These are phyloP conservation scores for Caerostris darwini DNA, from an alignment of 1,140 invertebrate genomes.

Conservation along the genomic window DNA sequence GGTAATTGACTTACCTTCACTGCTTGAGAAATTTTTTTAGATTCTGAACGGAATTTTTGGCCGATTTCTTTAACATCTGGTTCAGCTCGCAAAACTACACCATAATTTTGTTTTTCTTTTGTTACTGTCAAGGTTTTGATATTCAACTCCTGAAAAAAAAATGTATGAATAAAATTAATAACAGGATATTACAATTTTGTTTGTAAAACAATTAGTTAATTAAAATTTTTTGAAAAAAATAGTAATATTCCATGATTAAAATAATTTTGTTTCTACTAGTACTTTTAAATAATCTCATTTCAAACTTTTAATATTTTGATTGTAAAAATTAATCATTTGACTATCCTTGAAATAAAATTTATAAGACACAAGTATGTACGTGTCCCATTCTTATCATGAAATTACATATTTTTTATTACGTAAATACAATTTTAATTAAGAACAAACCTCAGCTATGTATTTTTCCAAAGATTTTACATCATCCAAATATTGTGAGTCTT, in stretches of 20 bases:
- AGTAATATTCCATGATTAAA: constrained; percentile 8
- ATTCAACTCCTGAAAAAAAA: constrained; percentile 89
- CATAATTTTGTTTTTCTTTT: constrained; percentile 95
- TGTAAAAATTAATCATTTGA: too few species aligned
- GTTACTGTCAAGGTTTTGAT: constrained; percentile 93
- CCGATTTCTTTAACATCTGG: constrained; percentile 95
- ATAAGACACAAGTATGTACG: too few species aligned
- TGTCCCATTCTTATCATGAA: too few species aligned
- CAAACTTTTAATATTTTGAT: too few species aligned
- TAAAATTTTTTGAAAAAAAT: background rate
- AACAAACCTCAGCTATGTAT: constrained; percentile 90
- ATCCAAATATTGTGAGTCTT: constrained; percentile 89
- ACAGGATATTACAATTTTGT: too few species aligned
- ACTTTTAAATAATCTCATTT: background rate
- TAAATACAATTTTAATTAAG: too few species aligned
- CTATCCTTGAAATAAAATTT: too few species aligned
- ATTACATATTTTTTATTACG: too few species aligned
- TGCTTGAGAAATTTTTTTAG: constrained; percentile 92
- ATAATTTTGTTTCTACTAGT: background rate
- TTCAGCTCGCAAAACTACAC: constrained; percentile 95
- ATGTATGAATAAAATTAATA: background rate
- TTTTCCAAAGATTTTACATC: constrained; percentile 91
- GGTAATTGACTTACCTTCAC: constrained; percentile 85
- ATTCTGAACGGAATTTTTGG: constrained; percentile 92
- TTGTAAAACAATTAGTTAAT: too few species aligned